Conservation (phyloP, 2,888 invertebrate genomes). For the Cosmia trapezina region DNA sequence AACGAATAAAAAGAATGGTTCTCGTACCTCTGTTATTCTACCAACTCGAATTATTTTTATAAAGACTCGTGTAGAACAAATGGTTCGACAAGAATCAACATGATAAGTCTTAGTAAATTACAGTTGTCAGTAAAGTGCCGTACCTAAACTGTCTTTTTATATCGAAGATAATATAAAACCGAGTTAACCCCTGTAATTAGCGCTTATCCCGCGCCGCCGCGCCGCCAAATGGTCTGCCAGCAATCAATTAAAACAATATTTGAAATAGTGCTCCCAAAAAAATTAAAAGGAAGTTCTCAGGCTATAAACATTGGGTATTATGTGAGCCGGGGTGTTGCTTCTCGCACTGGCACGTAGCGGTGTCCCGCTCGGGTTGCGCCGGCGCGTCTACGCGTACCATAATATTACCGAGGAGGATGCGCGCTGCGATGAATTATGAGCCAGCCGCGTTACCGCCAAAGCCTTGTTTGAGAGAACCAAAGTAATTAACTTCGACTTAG, state of each 20-base stretch:
- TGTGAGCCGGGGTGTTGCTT: conserved; percentile 70
- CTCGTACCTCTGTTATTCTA: conserved; percentile 5
- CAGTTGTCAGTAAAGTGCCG: conserved; percentile 78
- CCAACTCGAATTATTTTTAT: conserved; percentile 34
- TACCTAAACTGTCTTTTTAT: conserved; percentile 72
- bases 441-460: conserved; percentile 86
- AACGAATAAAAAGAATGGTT: neutral
- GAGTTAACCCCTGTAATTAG: conserved; percentile 84
- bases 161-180: conserved; percentile 77
- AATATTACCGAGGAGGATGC: conserved; percentile 81
- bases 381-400: conserved; percentile 84
- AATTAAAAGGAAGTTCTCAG: conserved; percentile 85
- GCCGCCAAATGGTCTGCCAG: conserved; percentile 88
- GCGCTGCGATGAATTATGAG: conserved; percentile 84
- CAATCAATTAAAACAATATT: conserved; percentile 90
- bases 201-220: conserved; percentile 72
- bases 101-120: conserved; percentile 80
- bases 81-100: conserved; percentile 74
- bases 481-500: conserved; percentile 88
- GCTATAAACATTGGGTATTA: conserved; percentile 87
- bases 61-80: conserved; percentile 59
- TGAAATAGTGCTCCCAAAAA: conserved; percentile 88
- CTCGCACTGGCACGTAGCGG: conserved; percentile 66
- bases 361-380: conserved; percentile 82
- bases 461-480: conserved; percentile 87